Percentiles rank a stretch among this genome's conserved stretches.
phyloP scores from a whole-genome alignment of 2,888 invertebrate genomes.

The Melanostoma scalare region DNA sequence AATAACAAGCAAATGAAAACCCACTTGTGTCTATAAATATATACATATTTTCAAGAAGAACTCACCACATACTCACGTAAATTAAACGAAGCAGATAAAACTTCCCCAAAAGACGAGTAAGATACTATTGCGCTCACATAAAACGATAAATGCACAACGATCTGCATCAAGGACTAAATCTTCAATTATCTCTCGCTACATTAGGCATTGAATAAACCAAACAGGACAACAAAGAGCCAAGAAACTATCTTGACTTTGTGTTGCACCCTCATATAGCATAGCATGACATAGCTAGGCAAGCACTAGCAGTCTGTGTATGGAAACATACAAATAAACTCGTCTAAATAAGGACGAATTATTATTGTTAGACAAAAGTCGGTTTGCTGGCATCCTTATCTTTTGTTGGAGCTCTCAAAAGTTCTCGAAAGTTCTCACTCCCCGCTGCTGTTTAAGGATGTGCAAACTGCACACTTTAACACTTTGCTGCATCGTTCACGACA shows the following conservation, averaged over 20 bases:
- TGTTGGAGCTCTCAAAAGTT: conserved; percentile 33
- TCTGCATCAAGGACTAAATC: conserved; percentile 71
- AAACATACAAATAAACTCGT: conserved; percentile 36
- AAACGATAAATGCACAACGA: conserved; percentile 61
- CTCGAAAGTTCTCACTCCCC: conserved; percentile 10
- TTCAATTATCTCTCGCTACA: conserved; percentile 72
- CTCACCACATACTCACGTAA: conserved; percentile 22
- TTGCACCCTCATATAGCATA: background rate
- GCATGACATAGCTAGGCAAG: background rate
- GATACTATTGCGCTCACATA: conserved; percentile 31
- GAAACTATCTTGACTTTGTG: conserved; percentile 34
- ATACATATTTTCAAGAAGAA: background rate
- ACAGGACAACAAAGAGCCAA: conserved; percentile 42
- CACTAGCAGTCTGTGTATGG: background rate
- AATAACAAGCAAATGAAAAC: conserved; percentile 21
- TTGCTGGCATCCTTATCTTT: conserved; percentile 58
- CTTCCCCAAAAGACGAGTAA: conserved; percentile 13
- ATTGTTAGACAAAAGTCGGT: conserved; percentile 66
- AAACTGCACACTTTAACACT: conserved; percentile 67
- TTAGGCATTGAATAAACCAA: conserved; percentile 67
- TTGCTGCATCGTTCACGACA: conserved; percentile 37
- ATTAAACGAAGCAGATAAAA: conserved; percentile 65
- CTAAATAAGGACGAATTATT: conserved; percentile 66
- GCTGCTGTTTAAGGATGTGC: conserved; percentile 52
- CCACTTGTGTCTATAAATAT: conserved; percentile 2